A percentile compares a stretch with the other conserved stretches of the same genome.
These are phyloP conservation scores for Gadopsis marmoratus DNA, from an alignment of 2,797 vertebrate genomes.

Conservation along the genomic window DNA sequence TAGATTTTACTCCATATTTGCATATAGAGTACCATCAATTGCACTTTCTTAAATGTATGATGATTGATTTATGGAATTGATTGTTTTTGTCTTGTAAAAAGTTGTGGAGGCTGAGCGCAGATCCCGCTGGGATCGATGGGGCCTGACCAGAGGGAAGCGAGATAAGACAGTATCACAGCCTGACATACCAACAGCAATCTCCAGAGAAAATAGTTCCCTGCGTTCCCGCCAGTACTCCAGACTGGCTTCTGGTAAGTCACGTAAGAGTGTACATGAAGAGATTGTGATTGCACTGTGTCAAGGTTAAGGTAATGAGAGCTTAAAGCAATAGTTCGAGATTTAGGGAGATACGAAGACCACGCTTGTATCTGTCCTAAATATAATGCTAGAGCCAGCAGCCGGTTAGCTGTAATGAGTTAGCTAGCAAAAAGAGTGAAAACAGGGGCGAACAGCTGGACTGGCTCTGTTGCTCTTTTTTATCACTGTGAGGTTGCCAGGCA, in stretches of 20 bases:
- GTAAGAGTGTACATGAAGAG: background rate
- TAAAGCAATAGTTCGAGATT: slow-evolving; percentile 7
- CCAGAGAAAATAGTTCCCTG: slow-evolving; percentile 86
- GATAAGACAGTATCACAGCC: slow-evolving; percentile 93
- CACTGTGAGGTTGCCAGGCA: background rate
- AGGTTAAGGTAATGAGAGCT: background rate
- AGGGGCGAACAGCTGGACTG: fast-evolving
- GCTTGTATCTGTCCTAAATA: background rate
- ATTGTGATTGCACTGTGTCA: background rate
- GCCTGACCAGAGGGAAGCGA: slow-evolving; percentile 89
- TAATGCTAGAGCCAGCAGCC: background rate
- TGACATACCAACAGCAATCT: slow-evolving; percentile 90
- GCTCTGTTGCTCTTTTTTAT: slow-evolving; percentile 1
- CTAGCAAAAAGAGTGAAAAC: background rate
- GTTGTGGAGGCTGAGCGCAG: slow-evolving; percentile 82
- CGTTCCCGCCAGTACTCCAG: slow-evolving; percentile 86
- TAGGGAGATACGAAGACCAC: background rate
- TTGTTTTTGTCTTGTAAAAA: slow-evolving; percentile 45
- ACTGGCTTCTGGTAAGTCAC: slow-evolving; percentile 90
- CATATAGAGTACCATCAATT: slow-evolving; percentile 1
- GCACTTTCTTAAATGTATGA: background rate
- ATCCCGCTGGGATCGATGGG: slow-evolving; percentile 96
- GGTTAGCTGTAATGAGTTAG: background rate
- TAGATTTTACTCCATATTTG: background rate
- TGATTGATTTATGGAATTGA: slow-evolving; percentile 14